Base-by-base conservation (phyloP, 1,140 invertebrate genomes). In the Bemisia tabaci region DNA sequence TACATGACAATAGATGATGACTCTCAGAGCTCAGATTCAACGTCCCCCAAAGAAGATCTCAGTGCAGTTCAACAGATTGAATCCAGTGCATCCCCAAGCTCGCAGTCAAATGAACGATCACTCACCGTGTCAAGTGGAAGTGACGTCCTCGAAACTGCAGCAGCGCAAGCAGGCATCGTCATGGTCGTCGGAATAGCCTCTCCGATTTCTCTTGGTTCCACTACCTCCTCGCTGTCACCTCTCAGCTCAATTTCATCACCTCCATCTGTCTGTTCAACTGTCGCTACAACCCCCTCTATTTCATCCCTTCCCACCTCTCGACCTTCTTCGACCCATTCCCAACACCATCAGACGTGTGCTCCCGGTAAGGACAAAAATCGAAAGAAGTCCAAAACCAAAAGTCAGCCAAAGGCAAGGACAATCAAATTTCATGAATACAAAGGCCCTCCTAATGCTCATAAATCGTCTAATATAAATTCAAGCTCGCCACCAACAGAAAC, bases 391-490 rank as follows among this genome's bases (percentile, higher is more conserved):
- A 94, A 92, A 76, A 87, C 87, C 62, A 90, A 92, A 74, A 83
- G 87, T 2, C 81, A 85, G 67, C 84, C 87, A 0, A 97, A 97
- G 76, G 85, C 92, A 1, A 86, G 92, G 68, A 92, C 89, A 59
- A 95, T 97, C 68, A 98, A 98, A 81, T 98, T 98, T 78, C 95
- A 98, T 77, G 95, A 98, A 77, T 97, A 98, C 77, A 97, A 97
- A 82, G 94, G 94, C 64, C 95, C 95, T 59, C 93, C 94, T 65
- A 96, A 89, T 79, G 91, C 91, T 23, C 85, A 94, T 74, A 89
- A 93, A 72, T 82, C 83, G 39, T 60, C 64, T 26, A 68, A 62
- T 27, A 77, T 78, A 0, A 79, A 79, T 25, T 79, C 82, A 60
- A 75, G 73, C n/a, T 76, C 78, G 58, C 74, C 79, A 5, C 77